Conservation (phyloP, 2,888 invertebrate species). For the Chromoteleia sp. region DNA sequence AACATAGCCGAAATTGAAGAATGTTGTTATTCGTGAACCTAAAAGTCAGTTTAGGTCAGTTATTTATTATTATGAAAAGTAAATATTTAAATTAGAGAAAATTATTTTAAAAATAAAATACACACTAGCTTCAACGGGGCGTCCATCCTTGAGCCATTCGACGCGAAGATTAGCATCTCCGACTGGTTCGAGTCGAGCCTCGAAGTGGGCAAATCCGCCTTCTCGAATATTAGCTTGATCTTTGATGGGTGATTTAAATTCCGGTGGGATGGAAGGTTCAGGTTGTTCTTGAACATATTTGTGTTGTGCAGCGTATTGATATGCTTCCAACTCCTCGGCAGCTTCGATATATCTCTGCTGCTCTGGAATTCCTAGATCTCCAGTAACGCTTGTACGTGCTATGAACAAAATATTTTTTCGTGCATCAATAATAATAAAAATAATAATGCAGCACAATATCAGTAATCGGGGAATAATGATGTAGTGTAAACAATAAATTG, state of each 20-base stretch:
- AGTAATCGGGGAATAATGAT: too few species aligned
- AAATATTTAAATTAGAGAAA: too few species aligned
- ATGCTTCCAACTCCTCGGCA: conserved; percentile 95
- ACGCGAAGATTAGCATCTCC: conserved; percentile 95
- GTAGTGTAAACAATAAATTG: too few species aligned
- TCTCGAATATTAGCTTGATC: conserved; percentile 94
- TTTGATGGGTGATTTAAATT: conserved; percentile 95
- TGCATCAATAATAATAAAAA: too few species aligned
- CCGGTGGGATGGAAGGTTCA: conserved; percentile 92
- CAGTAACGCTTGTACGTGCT: conserved; percentile 92
- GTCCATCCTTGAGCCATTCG: conserved; percentile 97
- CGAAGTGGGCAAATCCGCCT: conserved; percentile 97
- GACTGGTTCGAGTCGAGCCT: conserved; percentile 96
- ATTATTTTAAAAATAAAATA: too few species aligned
- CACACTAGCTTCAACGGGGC: conserved; percentile 93
- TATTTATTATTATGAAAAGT: too few species aligned
- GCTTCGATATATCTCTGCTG: conserved; percentile 96
- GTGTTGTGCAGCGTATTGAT: conserved; percentile 92
- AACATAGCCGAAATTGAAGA: conserved; percentile 98
- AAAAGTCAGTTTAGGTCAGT: too few species aligned
- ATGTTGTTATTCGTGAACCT: conserved; percentile 94
- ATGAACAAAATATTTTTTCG: conserved; percentile 20
- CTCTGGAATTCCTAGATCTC: conserved; percentile 95
- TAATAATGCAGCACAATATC: too few species aligned
- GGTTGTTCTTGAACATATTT: conserved; percentile 92